phyloP scores from a whole-genome alignment of 2,797 vertebrate genomes.

The Chrysocyon brachyurus region DNA sequence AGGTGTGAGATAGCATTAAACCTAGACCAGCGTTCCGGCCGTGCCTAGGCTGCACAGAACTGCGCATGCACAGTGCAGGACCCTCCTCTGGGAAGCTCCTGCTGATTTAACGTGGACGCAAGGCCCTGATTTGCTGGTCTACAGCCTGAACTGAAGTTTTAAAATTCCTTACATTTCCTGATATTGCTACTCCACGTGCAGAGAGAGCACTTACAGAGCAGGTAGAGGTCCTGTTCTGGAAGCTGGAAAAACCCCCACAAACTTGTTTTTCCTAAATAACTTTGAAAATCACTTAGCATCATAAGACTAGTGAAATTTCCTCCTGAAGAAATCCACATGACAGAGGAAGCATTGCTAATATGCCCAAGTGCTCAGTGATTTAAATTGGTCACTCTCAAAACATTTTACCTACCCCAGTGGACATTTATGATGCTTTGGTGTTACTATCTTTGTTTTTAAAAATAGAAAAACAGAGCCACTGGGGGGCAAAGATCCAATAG shows the following conservation, averaged over 20 bases:
- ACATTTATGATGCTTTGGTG: neutral
- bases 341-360: conserved; percentile 4
- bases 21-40: neutral
- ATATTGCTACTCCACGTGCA: neutral
- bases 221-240: neutral
- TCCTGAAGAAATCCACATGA: neutral
- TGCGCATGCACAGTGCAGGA: rapidly evolving
- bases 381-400: conserved; percentile 39
- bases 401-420: neutral
- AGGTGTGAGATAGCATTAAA: neutral
- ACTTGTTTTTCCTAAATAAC: neutral
- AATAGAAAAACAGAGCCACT: neutral
- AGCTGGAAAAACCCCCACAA: neutral
- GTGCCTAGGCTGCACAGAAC: rapidly evolving
- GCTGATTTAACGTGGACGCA: neutral
- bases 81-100: rapidly evolving
- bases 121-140: neutral
- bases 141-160: neutral
- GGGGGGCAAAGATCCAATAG: neutral
- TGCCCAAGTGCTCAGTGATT: neutral
- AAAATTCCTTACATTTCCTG: neutral
- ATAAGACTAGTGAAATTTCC: conserved; percentile 17
- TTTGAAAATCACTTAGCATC: conserved; percentile 5
- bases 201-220: neutral
- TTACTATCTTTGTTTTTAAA: conserved; percentile 1